Base-by-base conservation (phyloP, 2,888 invertebrate genomes). In the Cylloceria caligata region DNA sequence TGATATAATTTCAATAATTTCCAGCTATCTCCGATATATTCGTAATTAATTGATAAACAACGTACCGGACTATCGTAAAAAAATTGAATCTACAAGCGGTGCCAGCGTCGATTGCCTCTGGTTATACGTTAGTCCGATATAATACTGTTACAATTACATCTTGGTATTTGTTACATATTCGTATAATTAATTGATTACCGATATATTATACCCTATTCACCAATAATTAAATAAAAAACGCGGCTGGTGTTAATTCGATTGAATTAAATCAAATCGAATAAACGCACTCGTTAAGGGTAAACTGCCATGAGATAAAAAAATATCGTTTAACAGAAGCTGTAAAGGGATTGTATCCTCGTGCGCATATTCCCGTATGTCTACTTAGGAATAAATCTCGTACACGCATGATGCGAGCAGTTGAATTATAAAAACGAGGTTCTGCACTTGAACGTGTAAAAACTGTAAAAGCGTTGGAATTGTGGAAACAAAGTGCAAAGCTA, bases 181-280 rank as follows among this genome's bases (percentile, higher is more conserved):
- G 19, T 11, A 45, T 34, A 30, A 45, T 30, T 11, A 27, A 60
- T 71, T 45, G 19, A 57, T 42, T 0, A 45, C 42, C 9, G 57
- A 34, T 52, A n/a, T n/a, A 27, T 19, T 13, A 13, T 1, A 2
- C 5, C 30, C 19, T 27, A 6, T 57, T 6, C 5, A 45, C 34
- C 3, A 57, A 34, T 71, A 60, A 71, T 57, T 30, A 16, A 42
- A 71, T 45, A 16, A 21, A 16, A 27, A 45, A 42, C 30, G 42
- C 36, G 27, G 6, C 1, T 7, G 21, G 39, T 24, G 36, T 24
- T 24, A 9, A 52, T 55, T 39, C 19, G 9, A 55, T 52, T 52
- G 24, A 24, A 21, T 52, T 52, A 2, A 6, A 24, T 3, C 52
- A 9, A 30, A 30, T 4, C 30, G 5, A 5, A 4, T 30, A 30